Evolutionary conservation across 2,113 vertebrate genomes (phyloP).

Genomic region (Sigmodon hispidus): DNA sequence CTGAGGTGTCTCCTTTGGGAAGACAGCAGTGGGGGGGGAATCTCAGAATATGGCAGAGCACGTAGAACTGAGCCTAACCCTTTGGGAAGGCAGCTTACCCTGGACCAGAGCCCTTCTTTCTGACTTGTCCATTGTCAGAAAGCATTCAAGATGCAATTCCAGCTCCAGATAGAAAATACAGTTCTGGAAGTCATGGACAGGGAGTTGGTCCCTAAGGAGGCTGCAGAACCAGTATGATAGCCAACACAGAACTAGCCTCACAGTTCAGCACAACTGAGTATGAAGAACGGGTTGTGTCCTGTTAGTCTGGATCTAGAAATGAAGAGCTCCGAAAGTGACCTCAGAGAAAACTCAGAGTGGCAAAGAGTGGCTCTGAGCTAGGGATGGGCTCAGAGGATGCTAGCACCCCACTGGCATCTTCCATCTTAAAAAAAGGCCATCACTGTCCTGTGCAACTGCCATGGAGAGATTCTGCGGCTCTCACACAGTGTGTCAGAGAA

Average conservation of each 20-base stretch:
- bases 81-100: not conserved
- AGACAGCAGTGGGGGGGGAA: not conserved
- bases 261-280: no score
- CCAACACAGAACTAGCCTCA: not conserved
- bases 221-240: not conserved
- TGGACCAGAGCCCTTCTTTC: not conserved
- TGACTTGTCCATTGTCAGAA: not conserved
- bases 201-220: not conserved
- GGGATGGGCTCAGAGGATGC: not conserved
- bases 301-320: not conserved
- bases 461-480: not conserved
- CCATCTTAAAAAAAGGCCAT: not conserved
- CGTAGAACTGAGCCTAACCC: not conserved
- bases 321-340: not conserved
- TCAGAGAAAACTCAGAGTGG: not conserved
- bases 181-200: not conserved
- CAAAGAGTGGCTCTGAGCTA: not conserved
- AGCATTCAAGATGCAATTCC: not conserved
- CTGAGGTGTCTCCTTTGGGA: not conserved
- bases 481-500: not conserved
- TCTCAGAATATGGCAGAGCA: not conserved
- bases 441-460: accelerated
- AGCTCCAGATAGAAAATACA: not conserved
- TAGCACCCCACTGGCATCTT: accelerated
- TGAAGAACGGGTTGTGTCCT: not conserved